These are phyloP conservation scores for Poeciliopsis infans DNA, from an alignment of 2,797 vertebrate genomes.

Conservation along the genomic window DNA sequence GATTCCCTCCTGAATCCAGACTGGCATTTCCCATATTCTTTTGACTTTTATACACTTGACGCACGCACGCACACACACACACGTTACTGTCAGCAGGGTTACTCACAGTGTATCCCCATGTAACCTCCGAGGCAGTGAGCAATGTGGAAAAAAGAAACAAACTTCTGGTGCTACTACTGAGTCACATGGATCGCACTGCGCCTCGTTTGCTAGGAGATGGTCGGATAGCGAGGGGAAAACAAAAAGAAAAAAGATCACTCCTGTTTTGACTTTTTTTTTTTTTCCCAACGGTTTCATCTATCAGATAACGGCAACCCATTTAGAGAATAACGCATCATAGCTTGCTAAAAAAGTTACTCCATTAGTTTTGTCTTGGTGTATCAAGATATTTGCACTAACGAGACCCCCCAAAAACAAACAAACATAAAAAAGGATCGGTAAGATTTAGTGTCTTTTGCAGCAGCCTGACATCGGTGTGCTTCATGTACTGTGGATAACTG, in stretches of 20 bases:
- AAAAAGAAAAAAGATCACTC: conserved; percentile 31
- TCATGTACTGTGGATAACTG: not conserved
- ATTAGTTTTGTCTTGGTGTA: no score
- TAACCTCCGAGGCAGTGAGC: conserved; percentile 34
- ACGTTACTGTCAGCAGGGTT: conserved; percentile 7
- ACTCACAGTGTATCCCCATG: conserved; percentile 23
- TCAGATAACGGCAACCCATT: not conserved
- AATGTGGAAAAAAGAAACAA: conserved; percentile 11
- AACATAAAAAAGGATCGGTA: no score
- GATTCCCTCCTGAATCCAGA: conserved; percentile 48
- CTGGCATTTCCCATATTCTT: conserved; percentile 33
- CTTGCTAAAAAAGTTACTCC: no score
- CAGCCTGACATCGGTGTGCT: not conserved
- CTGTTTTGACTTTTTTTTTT: conserved; percentile 18
- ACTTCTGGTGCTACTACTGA: conserved; percentile 33
- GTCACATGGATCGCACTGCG: conserved; percentile 44
- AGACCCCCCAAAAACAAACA: no score
- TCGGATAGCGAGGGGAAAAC: conserved; percentile 40
- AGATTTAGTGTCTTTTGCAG: no score
- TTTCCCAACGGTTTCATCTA: not conserved
- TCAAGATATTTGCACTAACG: no score
- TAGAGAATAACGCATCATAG: not conserved
- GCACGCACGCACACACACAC: no score
- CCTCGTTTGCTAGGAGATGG: conserved; percentile 71
- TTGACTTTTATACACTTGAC: not conserved